Base-by-base conservation (phyloP, 2,888 invertebrate species). In the Agrochola circellaris region DNA sequence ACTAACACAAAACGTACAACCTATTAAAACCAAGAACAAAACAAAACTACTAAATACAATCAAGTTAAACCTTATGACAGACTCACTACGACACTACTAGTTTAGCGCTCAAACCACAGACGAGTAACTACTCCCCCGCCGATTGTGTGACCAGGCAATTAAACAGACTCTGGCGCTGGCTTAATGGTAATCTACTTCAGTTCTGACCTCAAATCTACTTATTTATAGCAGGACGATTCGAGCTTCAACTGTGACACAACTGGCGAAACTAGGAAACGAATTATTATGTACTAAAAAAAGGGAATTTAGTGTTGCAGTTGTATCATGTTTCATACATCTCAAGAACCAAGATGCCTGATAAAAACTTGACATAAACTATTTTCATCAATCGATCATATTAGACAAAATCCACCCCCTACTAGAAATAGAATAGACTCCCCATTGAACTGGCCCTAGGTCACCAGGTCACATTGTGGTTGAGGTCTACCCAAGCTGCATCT, bases 111-210 rank as follows among this genome's bases (percentile, higher is more conserved):
- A 45, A 73, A 82, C 82, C 70, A 70, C 80, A 70, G 62, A 70
- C 77, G n/a, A 82, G 69, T 76, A 82, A 76, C 69, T 70, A 82
- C 13, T 82, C 82, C 69, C 78, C 15, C 17, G 48, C 38, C 56
- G 66, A 58, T 56, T 69, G 65, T 81, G 30, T 69, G 77, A 70
- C 48, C 26, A 66, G 54, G 23, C 77, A 80, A 80, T 80, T 70
- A 77, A 69, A 80, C 61, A 58, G 76, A 82, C 65, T 71, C 64
- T 51, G 68, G 54, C 67, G 42, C 45, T 26, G n/a, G 34, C n/a
- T 60, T 68, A 68, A 38, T 82, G 58, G 51, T 68, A 76, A 76
- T 82, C 69, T 38, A 70, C 30, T 77, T 56, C 54, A 66, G 77
- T 58, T 77, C n/a, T 48, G 30, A 80, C 69, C 82, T 54, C 69